Evolutionary conservation across 2,113 vertebrate species (phyloP).

Genomic region (Corvus hawaiiensis): DNA sequence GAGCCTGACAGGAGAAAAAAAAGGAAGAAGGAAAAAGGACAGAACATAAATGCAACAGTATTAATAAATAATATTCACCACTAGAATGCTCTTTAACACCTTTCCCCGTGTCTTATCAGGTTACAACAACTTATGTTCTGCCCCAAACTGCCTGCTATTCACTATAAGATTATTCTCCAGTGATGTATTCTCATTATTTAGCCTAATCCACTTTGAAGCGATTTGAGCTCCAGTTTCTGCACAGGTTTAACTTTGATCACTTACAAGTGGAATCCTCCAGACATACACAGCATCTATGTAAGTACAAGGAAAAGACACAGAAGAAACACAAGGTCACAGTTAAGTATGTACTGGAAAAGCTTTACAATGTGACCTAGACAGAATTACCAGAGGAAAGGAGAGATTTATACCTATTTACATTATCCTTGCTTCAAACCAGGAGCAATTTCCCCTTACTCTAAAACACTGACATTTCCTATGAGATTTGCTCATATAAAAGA

Average conservation of each 20-base stretch:
- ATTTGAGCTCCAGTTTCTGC: constrained; percentile 37
- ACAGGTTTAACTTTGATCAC: constrained; percentile 48
- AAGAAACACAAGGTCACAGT: constrained; percentile 42
- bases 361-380: neutral
- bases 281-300: constrained; percentile 18
- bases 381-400: constrained; percentile 25
- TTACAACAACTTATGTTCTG: neutral
- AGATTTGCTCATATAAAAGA: neutral
- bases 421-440: neutral
- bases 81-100: neutral
- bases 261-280: constrained; percentile 47
- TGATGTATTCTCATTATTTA: constrained; percentile 6
- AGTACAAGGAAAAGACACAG: constrained; percentile 40
- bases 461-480: neutral
- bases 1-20: neutral
- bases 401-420: constrained; percentile 28
- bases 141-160: neutral
- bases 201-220: constrained; percentile 53
- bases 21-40: neutral
- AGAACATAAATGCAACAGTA: neutral
- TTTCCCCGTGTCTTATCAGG: neutral
- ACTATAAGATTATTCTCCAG: neutral
- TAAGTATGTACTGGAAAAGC: constrained; percentile 12
- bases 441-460: neutral
- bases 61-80: neutral